Conservation (phyloP, 2,113 vertebrate genomes). For the Plestiodon gilberti region DNA sequence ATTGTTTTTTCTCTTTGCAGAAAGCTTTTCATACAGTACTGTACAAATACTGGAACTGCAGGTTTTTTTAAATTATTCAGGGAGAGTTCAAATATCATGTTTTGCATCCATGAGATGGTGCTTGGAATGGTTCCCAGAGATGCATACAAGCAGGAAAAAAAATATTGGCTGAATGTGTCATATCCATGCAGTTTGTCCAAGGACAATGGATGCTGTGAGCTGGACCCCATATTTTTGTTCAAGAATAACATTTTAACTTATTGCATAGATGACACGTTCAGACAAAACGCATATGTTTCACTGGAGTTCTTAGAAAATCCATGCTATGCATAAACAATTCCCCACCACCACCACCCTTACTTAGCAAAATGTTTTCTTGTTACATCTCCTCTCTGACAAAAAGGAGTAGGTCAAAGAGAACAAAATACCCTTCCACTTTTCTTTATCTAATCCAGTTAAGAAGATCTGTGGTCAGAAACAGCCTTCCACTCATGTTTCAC, state of each 20-base stretch:
- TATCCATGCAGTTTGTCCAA: constrained; percentile 10
- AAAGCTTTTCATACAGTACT: background rate
- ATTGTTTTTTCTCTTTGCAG: background rate
- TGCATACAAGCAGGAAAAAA: background rate
- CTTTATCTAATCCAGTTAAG: no score
- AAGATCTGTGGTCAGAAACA: no score
- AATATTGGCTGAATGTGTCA: background rate
- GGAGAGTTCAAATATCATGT: background rate
- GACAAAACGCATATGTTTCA: background rate
- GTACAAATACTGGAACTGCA: background rate
- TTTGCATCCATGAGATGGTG: background rate
- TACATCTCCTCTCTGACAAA: background rate
- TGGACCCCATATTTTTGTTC: background rate
- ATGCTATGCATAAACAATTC: background rate
- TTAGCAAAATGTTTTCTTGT: background rate
- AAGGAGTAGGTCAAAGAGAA: no score
- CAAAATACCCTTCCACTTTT: no score
- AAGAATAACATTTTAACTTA: background rate
- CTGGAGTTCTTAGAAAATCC: background rate
- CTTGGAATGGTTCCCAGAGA: constrained; percentile 17
- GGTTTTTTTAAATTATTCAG: background rate
- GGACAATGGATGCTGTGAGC: background rate
- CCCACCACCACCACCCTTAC: no score
- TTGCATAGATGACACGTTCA: background rate
- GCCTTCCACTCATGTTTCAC: no score